Evolutionary conservation across 2,113 vertebrate species (phyloP).

Genomic region (Urocolius indicus): DNA sequence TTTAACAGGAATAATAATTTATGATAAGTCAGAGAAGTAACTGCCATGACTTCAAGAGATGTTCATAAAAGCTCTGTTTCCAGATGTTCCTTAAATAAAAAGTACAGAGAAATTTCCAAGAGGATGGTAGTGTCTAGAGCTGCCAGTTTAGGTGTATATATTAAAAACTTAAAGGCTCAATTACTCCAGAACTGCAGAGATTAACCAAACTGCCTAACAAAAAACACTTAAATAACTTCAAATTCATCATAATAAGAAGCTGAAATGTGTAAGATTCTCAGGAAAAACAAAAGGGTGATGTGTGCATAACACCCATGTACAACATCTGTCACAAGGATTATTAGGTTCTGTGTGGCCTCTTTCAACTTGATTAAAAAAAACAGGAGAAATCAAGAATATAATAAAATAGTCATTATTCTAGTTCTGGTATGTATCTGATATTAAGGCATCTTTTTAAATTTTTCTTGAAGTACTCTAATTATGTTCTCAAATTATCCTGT

Average conservation of each 20-base stretch:
- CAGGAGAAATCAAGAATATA: not conserved
- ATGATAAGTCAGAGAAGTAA: not conserved
- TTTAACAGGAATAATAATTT: not conserved
- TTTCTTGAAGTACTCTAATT: not conserved
- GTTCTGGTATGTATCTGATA: too few relatives aligned
- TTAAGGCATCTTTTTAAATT: not conserved
- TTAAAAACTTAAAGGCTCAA: not conserved
- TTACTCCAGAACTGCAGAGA: not conserved
- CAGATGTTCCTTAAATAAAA: not conserved
- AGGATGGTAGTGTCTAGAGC: not conserved
- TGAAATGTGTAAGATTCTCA: not conserved
- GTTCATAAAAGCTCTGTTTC: not conserved
- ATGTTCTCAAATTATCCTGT: not conserved
- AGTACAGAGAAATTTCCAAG: not conserved
- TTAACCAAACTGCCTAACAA: conserved; percentile 11
- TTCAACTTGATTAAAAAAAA: not conserved
- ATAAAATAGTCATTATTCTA: not conserved
- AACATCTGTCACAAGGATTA: not conserved
- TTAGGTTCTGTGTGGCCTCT: not conserved
- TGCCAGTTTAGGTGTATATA: not conserved
- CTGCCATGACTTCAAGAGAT: not conserved
- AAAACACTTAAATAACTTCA: not conserved
- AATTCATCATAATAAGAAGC: not conserved
- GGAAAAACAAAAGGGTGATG: not conserved
- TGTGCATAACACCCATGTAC: not conserved